Conservation (phyloP, 2,888 invertebrate genomes). For the Cordilura impudica region DNA sequence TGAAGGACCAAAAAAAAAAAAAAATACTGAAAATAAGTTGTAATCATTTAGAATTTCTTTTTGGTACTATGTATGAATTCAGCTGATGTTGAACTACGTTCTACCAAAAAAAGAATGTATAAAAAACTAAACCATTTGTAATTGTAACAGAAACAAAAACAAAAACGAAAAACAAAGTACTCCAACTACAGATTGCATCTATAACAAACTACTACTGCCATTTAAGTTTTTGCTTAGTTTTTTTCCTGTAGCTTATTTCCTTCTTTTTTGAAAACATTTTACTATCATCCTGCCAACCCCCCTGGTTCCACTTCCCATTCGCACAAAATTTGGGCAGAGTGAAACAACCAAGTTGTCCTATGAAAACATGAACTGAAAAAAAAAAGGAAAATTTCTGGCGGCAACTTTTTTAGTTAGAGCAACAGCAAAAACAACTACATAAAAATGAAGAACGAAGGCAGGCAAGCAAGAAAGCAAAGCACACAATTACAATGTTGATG, state of each 20-base stretch:
- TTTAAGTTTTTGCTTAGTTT: slow-evolving; percentile 11
- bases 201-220: neutral
- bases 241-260: neutral
- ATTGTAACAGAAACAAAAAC: slow-evolving; percentile 26
- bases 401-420: slow-evolving; percentile 43
- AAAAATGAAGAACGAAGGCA: neutral
- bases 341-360: slow-evolving; percentile 34
- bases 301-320: neutral
- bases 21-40: neutral
- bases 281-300: neutral
- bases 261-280: neutral
- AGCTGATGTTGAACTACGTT: slow-evolving; percentile 8
- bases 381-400: slow-evolving; percentile 44
- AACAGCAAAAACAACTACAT: neutral
- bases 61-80: no score
- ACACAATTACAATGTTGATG: slow-evolving; percentile 29
- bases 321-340: neutral
- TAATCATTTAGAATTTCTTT: no score
- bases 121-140: slow-evolving; percentile 37
- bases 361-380: slow-evolving; percentile 14
- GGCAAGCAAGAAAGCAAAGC: neutral
- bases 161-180: neutral
- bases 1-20: neutral
- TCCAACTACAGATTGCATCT: neutral
- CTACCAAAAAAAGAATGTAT: neutral